phyloP scores from a whole-genome alignment of 2,113 vertebrate genomes.

The Cyanistes caeruleus region DNA sequence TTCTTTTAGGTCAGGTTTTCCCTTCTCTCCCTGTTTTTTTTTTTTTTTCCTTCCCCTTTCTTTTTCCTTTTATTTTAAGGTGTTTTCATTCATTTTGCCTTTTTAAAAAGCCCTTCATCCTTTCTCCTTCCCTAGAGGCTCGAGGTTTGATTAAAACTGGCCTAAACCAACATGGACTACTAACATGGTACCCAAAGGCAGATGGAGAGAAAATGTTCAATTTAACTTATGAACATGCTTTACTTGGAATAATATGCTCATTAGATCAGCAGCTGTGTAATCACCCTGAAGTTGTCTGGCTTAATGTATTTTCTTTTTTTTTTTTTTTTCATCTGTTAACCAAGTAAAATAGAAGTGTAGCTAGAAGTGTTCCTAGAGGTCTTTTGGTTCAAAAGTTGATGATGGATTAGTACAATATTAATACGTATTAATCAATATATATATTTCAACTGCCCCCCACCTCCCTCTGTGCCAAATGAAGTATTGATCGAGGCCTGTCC shows the following conservation, averaged over 20 bases:
- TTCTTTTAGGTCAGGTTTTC: neutral
- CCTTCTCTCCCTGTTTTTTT: accelerated
- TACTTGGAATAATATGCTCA: neutral
- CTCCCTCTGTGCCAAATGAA: neutral
- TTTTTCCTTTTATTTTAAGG: neutral
- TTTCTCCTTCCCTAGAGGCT: neutral
- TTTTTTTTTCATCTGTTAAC: neutral
- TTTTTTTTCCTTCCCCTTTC: accelerated
- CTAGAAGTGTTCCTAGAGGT: neutral
- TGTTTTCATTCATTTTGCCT: neutral
- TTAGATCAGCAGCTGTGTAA: neutral
- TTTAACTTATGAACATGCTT: neutral
- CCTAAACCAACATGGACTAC: neutral
- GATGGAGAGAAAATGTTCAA: neutral
- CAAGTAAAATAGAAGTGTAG: neutral
- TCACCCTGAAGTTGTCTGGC: neutral
- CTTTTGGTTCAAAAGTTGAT: neutral
- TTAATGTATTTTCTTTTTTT: neutral
- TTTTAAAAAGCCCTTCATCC: neutral
- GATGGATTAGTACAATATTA: neutral
- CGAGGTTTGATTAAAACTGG: slow-evolving; percentile 25
- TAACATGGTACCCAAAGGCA: neutral
- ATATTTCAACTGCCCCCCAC: accelerated
- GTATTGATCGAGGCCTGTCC: neutral
- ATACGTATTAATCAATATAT: neutral